Conservation (phyloP, 2,113 vertebrate species). For the Ibidorhyncha struthersii region DNA sequence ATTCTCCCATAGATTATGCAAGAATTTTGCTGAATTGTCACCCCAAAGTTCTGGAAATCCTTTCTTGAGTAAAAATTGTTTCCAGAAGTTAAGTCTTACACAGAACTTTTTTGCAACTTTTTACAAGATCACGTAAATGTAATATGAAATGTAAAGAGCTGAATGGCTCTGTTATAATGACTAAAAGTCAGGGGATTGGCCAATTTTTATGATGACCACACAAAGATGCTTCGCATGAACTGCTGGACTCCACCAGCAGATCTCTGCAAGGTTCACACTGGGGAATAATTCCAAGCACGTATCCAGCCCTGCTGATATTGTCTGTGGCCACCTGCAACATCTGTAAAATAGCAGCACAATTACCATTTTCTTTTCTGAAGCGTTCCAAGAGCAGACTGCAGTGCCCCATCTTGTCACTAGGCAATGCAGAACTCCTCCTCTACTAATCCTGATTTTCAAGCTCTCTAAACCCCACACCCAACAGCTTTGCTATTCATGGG, state of each 20-base stretch:
- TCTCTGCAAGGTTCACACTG: background rate
- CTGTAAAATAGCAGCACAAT: background rate
- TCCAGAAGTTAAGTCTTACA: background rate
- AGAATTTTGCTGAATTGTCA: background rate
- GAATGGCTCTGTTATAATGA: background rate
- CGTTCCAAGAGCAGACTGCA: background rate
- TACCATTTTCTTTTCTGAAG: background rate
- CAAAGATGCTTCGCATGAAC: background rate
- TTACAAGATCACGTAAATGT: background rate
- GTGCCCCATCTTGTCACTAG: background rate
- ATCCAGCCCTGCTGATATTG: background rate
- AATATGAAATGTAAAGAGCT: background rate
- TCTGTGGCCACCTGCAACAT: background rate
- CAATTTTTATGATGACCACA: background rate
- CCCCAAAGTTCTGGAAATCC: background rate
- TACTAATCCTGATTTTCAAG: slow-evolving; percentile 49
- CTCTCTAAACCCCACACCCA: slow-evolving; percentile 18
- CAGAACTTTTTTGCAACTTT: background rate
- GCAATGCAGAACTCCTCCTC: slow-evolving; percentile 2
- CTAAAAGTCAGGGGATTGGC: background rate
- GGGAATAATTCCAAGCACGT: background rate
- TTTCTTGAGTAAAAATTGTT: background rate
- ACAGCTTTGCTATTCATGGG: background rate
- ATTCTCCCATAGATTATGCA: background rate
- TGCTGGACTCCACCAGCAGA: background rate